phyloP scores from a whole-genome alignment of 2,888 invertebrate genomes.

The Perizoma flavofasciatum region DNA sequence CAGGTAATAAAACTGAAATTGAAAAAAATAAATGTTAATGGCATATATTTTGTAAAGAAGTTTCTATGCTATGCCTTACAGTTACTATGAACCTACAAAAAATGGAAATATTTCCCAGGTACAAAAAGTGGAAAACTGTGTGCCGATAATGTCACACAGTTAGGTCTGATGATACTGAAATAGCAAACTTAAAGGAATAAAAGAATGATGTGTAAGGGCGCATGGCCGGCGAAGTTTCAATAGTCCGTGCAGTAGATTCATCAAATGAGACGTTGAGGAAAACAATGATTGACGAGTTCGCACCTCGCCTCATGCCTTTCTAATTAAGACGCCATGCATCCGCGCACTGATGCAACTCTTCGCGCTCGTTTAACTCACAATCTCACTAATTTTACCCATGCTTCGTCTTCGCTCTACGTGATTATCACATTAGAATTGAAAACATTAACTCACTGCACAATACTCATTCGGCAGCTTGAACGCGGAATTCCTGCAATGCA shows the following conservation, averaged over 20 bases:
- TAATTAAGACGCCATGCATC: constrained; percentile 81
- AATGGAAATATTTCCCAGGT: no score
- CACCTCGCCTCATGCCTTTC: constrained; percentile 75
- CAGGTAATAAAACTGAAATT: no score
- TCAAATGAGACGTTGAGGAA: constrained; percentile 64
- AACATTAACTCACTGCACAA: constrained; percentile 11
- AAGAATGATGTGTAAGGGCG: constrained; percentile 49
- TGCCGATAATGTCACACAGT: no score
- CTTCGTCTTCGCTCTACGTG: constrained; percentile 41
- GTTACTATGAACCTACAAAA: no score
- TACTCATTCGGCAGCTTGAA: constrained; percentile 11
- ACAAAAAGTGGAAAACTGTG: no score
- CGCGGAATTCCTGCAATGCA: constrained; percentile 8
- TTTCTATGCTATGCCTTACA: no score
- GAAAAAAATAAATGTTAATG: no score
- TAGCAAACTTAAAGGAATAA: constrained; percentile 15
- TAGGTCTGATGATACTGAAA: not conserved
- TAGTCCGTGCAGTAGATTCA: constrained; percentile 67
- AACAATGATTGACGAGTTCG: constrained; percentile 82
- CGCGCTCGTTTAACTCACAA: constrained; percentile 66
- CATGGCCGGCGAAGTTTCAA: constrained; percentile 63
- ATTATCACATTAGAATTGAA: constrained; percentile 42
- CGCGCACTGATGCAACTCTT: constrained; percentile 66
- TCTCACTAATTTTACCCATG: constrained; percentile 56
- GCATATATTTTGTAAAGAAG: no score